Base-by-base conservation (phyloP, 2,888 invertebrate species). In the Apodemia zela region DNA sequence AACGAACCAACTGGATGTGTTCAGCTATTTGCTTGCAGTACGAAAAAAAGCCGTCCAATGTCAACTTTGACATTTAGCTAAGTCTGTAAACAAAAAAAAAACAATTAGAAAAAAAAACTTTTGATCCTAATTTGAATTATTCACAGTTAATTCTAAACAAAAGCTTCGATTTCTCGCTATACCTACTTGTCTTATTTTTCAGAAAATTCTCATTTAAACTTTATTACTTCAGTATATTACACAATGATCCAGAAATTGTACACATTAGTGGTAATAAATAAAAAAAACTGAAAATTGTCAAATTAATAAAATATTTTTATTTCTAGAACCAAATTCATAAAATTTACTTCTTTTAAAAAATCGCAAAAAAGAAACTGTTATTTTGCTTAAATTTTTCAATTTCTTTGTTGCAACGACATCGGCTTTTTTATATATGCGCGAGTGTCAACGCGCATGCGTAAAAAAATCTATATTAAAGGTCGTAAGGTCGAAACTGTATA, bases 11-110 rank as follows among this genome's bases (percentile, higher is more conserved):
- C 80, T 92, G 92, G 79, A 92, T 89, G 80, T 92, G 92, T 67
- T 92, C 92, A 75, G 92, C 92, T 77, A 92, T 90, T 85, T 89
- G 90, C 87, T 92, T 92, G 91, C 92, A 92, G 90, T 92, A 92
- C 75, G 90, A 89, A 86, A 88, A 91, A 87, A 92, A 91, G 82
- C 91, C 89, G 84, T 92, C 92, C 87, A 92, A 78, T 73, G 85
- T 89, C 76, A 90, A 82, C 82, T 92, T 92, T 78, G 92, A 91
- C 90, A 91, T 90, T 78, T 79, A 69, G 76, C 76, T 82, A 82
- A 81, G 75, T 90, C 90, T 90, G 90, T 77, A 85, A 86, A 89
- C 77, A 87, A 82, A 88, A 80, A 84, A 85, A 71, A 72, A 71
- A 72, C 71, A 25, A 10, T 33, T 59, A 63, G 15, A 54, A 59